phyloP scores from a whole-genome alignment of 2,113 vertebrate genomes.

The Hipposideros armiger region DNA sequence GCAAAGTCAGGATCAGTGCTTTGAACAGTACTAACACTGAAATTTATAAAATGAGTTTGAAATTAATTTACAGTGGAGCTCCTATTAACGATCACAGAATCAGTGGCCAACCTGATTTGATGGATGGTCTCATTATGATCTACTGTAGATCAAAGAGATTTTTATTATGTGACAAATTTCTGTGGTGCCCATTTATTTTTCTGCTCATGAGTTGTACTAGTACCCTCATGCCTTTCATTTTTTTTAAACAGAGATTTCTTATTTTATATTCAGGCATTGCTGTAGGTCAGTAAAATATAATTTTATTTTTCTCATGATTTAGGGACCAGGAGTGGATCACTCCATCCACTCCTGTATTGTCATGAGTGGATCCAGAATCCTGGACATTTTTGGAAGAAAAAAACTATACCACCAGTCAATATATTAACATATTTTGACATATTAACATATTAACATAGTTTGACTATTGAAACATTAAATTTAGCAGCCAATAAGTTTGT shows the following conservation, averaged over 20 bases:
- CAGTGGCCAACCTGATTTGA: slow-evolving; percentile 65
- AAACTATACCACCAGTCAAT: background rate
- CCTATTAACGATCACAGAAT: slow-evolving; percentile 61
- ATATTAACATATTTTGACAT: background rate
- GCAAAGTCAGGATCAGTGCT: slow-evolving; percentile 55
- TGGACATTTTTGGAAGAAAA: background rate
- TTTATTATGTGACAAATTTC: slow-evolving; percentile 62
- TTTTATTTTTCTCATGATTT: background rate
- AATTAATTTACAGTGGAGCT: slow-evolving; percentile 76
- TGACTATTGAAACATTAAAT: background rate
- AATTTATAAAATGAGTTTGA: slow-evolving; percentile 73
- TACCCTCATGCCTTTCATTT: slow-evolving; percentile 19
- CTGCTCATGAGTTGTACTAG: background rate
- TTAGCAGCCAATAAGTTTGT: background rate
- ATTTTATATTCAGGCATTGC: background rate
- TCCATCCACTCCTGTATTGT: background rate
- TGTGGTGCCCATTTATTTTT: background rate
- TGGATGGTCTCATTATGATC: slow-evolving; percentile 69
- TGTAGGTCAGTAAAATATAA: background rate
- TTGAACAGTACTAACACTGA: slow-evolving; percentile 56
- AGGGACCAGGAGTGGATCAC: background rate
- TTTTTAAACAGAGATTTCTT: slow-evolving; percentile 1
- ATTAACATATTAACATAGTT: background rate
- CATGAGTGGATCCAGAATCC: background rate
- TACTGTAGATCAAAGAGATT: slow-evolving; percentile 60